These are phyloP conservation scores for Phallusia fumigata DNA, from an alignment of 23 tunicate genomes.

Conservation along the genomic window DNA sequence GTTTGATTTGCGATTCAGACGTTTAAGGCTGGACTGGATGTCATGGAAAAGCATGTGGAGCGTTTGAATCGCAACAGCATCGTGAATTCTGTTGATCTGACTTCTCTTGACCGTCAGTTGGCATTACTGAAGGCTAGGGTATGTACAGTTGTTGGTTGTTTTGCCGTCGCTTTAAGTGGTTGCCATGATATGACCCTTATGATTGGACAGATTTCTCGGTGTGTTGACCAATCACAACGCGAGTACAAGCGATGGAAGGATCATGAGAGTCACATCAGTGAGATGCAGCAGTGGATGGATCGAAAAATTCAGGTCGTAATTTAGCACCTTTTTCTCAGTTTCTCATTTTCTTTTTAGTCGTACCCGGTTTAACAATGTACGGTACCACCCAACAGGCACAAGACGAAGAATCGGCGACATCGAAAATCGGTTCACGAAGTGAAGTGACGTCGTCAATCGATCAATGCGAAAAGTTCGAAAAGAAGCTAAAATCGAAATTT, in stretches of 20 bases:
- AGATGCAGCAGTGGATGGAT: slow-evolving; percentile 49
- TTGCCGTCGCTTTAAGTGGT: too few relatives aligned
- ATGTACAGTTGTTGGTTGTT: neutral
- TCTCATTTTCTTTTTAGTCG: too few relatives aligned
- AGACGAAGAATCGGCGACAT: slow-evolving; percentile 5
- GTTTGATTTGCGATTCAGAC: neutral
- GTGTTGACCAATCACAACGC: slow-evolving; percentile 14
- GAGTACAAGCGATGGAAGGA: slow-evolving; percentile 34
- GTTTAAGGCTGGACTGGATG: neutral
- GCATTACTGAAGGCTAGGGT: slow-evolving; percentile 35
- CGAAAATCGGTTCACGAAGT: slow-evolving; percentile 14
- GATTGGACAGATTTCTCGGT: slow-evolving; percentile 24
- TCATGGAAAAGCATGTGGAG: neutral
- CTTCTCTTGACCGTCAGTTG: slow-evolving; percentile 25
- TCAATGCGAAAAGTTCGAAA: slow-evolving; percentile 10
- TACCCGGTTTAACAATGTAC: too few relatives aligned
- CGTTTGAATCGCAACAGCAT: neutral
- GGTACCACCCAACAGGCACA: neutral
- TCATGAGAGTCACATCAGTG: slow-evolving; percentile 31
- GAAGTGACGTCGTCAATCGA: slow-evolving; percentile 9
- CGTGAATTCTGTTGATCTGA: slow-evolving; percentile 6
- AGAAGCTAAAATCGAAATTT: slow-evolving; percentile 54
- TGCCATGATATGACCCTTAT: neutral
- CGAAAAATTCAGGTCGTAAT: slow-evolving; percentile 16
- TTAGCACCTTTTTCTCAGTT: too few relatives aligned